These are phyloP conservation scores for Tachina lurida DNA, from an alignment of 2,888 invertebrate species.

Conservation along the genomic window DNA sequence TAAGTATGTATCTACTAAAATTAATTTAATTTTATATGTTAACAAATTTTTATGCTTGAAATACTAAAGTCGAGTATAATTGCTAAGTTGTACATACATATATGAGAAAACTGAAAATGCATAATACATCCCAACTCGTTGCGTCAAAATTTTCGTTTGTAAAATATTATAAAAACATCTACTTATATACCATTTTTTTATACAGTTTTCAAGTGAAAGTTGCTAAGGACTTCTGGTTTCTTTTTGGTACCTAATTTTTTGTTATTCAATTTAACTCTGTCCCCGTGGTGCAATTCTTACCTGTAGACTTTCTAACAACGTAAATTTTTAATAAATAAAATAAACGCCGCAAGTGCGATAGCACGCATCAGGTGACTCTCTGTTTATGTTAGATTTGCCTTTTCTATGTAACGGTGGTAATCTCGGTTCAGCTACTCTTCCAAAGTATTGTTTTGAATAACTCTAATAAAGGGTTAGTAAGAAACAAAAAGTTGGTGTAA, in stretches of 20 bases:
- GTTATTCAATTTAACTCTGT: conserved; percentile 26
- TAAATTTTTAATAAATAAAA: neutral
- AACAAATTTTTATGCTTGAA: no score
- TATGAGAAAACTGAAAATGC: no score
- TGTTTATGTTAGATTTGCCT: conserved; percentile 6
- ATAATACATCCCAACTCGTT: no score
- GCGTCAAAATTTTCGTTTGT: no score
- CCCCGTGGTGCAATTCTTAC: neutral
- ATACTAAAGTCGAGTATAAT: no score
- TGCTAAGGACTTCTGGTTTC: neutral
- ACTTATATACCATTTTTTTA: neutral
- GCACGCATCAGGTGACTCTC: conserved; percentile 70
- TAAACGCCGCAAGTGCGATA: conserved; percentile 53
- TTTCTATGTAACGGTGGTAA: conserved; percentile 18
- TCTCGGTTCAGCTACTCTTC: conserved; percentile 7
- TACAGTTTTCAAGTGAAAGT: conserved; percentile 21
- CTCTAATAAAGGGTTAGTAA: conserved; percentile 59
- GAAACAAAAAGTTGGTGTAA: neutral
- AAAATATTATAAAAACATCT: no score
- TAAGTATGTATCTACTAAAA: no score
- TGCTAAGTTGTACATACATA: no score
- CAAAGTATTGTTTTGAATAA: conserved; percentile 14
- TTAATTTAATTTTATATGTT: no score
- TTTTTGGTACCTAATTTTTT: neutral
- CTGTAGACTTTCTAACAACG: conserved; percentile 27